Evolutionary conservation across 2,888 invertebrate species (phyloP).

Genomic region (Agriopis leucophaearia): DNA sequence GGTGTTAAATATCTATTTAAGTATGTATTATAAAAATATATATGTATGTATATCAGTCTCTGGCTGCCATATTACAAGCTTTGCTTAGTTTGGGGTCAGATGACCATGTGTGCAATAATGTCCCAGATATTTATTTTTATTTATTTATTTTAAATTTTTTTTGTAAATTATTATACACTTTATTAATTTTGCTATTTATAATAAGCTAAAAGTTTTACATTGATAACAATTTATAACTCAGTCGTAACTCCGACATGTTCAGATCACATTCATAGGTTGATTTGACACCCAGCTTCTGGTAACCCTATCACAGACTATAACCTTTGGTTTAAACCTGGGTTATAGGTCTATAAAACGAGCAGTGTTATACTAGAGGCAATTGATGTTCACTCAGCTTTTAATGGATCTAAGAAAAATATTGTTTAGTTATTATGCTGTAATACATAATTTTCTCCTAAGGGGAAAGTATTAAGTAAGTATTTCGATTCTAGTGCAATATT

Average conservation of each 20-base stretch:
- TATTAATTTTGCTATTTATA: no score
- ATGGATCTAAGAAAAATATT: slow-evolving; percentile 15
- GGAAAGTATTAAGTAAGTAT: slow-evolving; percentile 3
- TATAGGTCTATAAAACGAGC: slow-evolving; percentile 30
- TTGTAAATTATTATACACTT: no score
- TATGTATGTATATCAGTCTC: no score
- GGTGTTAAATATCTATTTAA: no score
- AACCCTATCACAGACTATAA: slow-evolving; percentile 13
- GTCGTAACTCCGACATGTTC: background rate
- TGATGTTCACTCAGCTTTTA: slow-evolving; percentile 22
- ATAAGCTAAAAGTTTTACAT: no score
- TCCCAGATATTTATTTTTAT: no score
- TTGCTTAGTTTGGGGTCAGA: no score
- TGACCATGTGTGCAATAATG: no score
- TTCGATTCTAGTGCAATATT: background rate
- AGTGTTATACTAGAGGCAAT: slow-evolving; percentile 17
- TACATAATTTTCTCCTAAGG: slow-evolving; percentile 11
- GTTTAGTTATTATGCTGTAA: slow-evolving; percentile 12
- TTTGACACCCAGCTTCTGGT: background rate
- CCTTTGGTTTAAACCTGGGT: slow-evolving; percentile 34
- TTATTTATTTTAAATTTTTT: no score
- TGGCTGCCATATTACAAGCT: no score
- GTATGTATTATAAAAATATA: no score
- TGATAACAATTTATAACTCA: no score
- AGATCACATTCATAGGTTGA: background rate